Conservation (phyloP, 2,113 vertebrate genomes). For the Oceanodroma tethys region DNA sequence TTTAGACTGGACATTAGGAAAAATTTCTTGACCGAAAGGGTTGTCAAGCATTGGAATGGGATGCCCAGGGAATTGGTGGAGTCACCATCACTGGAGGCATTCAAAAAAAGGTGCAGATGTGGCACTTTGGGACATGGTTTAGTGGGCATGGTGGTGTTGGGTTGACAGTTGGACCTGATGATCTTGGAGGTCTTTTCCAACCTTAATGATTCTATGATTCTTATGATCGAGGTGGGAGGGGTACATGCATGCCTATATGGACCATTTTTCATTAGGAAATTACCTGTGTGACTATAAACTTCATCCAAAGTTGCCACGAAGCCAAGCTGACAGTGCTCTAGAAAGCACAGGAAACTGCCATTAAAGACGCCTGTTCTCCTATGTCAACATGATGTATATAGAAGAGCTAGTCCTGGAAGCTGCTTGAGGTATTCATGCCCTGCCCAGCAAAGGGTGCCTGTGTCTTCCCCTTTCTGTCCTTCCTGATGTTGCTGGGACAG, state of each 20-base stretch:
- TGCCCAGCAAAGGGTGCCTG: background rate
- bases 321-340: background rate
- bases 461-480: background rate
- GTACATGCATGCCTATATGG: background rate
- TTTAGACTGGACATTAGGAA: no score
- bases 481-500: background rate
- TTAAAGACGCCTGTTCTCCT: background rate
- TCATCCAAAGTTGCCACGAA: background rate
- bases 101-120: no score
- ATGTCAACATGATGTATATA: background rate
- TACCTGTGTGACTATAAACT: background rate
- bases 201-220: no score
- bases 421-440: background rate
- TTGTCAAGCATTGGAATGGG: no score
- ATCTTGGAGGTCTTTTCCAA: no score
- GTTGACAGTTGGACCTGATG: no score
- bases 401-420: background rate
- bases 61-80: no score
- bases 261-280: background rate
- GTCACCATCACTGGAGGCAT: no score
- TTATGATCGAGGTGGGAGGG: rapidly evolving
- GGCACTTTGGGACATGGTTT: no score
- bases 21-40: no score
- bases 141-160: no score
- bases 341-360: background rate